Conservation (phyloP, 2,888 invertebrate species). For the Parnassius smintheus region DNA sequence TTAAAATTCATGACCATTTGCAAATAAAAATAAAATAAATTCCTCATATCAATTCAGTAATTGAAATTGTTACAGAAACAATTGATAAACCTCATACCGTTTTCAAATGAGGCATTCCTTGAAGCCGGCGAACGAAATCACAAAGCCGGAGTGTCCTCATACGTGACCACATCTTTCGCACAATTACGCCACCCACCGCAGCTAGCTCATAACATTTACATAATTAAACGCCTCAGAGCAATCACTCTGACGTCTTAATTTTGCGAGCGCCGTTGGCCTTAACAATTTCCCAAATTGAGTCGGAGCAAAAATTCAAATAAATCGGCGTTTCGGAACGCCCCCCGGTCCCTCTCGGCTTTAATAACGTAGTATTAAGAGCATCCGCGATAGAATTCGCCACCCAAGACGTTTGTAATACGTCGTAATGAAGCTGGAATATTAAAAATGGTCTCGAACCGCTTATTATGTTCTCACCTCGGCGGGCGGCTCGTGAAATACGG, state of each 20-base stretch:
- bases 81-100: not conserved
- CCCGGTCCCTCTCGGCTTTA: slow-evolving; percentile 62
- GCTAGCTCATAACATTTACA: slow-evolving; percentile 77
- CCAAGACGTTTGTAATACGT: slow-evolving; percentile 80
- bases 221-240: slow-evolving; percentile 78
- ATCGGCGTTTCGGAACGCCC: slow-evolving; percentile 68
- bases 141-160: slow-evolving; percentile 60
- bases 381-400: slow-evolving; percentile 81
- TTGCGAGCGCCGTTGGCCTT: slow-evolving; percentile 75
- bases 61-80: not conserved
- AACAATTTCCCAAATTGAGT: slow-evolving; percentile 80
- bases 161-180: slow-evolving; percentile 68
- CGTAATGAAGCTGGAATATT: slow-evolving; percentile 80
- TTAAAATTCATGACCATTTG: too few species aligned
- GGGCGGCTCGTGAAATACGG: slow-evolving; percentile 75
- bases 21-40: not conserved
- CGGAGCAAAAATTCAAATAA: slow-evolving; percentile 80
- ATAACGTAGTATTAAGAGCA: slow-evolving; percentile 76
- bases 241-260: slow-evolving; percentile 81
- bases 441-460: slow-evolving; percentile 78
- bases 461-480: slow-evolving; percentile 81
- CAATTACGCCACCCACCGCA: slow-evolving; percentile 70
- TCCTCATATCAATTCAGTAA: not conserved
- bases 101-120: slow-evolving; percentile 24
- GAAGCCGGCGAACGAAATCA: slow-evolving; percentile 43